phyloP scores from a whole-genome alignment of 2,888 invertebrate species.

The Harpalus rubripes region DNA sequence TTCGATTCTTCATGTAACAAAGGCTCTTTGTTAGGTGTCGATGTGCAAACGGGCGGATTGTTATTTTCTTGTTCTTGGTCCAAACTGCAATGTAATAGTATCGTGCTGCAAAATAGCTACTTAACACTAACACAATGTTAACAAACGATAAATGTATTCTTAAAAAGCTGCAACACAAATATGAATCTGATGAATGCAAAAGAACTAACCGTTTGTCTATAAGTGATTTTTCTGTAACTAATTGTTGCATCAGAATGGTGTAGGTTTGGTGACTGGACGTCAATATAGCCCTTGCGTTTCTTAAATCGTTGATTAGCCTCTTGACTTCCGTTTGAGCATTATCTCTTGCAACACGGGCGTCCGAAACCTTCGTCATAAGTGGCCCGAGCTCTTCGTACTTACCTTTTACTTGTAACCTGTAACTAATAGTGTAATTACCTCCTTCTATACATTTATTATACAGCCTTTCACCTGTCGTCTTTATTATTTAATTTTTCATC shows the following conservation, averaged over 20 bases:
- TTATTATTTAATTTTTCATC: conserved; percentile 65
- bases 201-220: conserved; percentile 75
- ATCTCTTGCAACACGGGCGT: conserved; percentile 73
- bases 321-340: conserved; percentile 74
- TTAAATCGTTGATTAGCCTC: conserved; percentile 73
- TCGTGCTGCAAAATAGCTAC: conserved; percentile 58
- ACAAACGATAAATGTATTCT: background rate
- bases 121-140: conserved; percentile 9
- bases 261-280: conserved; percentile 73
- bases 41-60: conserved; percentile 58
- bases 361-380: conserved; percentile 74
- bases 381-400: conserved; percentile 76
- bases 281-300: conserved; percentile 73
- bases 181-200: conserved; percentile 11
- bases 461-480: conserved; percentile 62
- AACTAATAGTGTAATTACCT: conserved; percentile 47
- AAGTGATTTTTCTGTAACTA: conserved; percentile 72
- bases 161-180: conserved; percentile 20
- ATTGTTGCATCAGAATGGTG: conserved; percentile 72
- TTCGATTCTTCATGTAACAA: background rate
- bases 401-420: conserved; percentile 77
- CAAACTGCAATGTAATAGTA: conserved; percentile 61
- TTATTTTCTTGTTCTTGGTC: conserved; percentile 40
- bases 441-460: conserved; percentile 24
- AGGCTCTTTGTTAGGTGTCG: conserved; percentile 58